Percentiles rank a stretch among this genome's conserved stretches.
Conservation (phyloP, 2,888 invertebrate genomes). For the Brachycybe producta region DNA sequence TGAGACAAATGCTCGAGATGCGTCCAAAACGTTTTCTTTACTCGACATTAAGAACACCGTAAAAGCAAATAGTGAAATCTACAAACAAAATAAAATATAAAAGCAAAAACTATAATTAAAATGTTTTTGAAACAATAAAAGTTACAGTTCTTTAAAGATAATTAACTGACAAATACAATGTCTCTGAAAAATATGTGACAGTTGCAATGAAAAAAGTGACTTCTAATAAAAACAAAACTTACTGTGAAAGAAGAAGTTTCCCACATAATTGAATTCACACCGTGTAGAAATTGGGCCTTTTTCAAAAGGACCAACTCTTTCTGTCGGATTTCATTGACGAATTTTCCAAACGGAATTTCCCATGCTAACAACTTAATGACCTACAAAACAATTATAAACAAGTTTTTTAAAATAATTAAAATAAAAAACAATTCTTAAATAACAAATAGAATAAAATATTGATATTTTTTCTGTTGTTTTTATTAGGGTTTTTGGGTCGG, state of each 20-base stretch:
- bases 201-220: too few species aligned
- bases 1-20: constrained; percentile 23
- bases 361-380: constrained; percentile 29
- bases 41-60: constrained; percentile 38
- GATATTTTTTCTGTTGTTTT: too few species aligned
- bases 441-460: too few species aligned
- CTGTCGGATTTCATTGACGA: constrained; percentile 35
- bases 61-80: constrained; percentile 39
- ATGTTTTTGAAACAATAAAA: too few species aligned
- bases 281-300: constrained; percentile 33
- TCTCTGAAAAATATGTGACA: too few species aligned
- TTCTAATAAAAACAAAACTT: constrained; percentile 13
- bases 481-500: too few species aligned
- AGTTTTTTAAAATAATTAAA: too few species aligned
- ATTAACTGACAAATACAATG: too few species aligned
- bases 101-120: too few species aligned
- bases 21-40: constrained; percentile 20
- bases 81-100: constrained; percentile 5
- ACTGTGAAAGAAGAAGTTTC: constrained; percentile 39
- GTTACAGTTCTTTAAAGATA: too few species aligned
- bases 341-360: constrained; percentile 36
- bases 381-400: constrained; percentile 17
- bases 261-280: constrained; percentile 37
- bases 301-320: constrained; percentile 37
- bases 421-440: too few species aligned